Percentiles rank a stretch among this genome's conserved stretches.
These are phyloP conservation scores for Zaprionus lachaisei DNA, from an alignment of 1,140 invertebrate genomes.

Conservation along the genomic window DNA sequence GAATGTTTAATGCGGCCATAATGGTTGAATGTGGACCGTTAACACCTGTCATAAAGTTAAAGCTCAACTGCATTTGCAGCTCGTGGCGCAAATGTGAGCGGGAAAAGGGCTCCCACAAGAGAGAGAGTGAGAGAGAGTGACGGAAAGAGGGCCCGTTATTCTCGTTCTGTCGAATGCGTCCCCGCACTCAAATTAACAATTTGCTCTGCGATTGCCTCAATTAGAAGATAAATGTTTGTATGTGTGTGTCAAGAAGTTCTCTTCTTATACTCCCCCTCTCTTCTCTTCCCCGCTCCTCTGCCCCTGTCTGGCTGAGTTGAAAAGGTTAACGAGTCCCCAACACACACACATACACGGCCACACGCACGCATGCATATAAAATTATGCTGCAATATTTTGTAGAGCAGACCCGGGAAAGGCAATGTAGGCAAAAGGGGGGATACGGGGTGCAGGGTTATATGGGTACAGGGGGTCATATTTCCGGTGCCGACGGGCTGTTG, in stretches of 20 bases:
- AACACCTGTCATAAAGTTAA: constrained; percentile 70
- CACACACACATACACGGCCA: not conserved
- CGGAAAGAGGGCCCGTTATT: constrained; percentile 9
- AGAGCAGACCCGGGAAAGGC: constrained; percentile 24
- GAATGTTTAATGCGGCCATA: constrained; percentile 47
- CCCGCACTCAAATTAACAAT: constrained; percentile 55
- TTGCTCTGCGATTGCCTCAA: constrained; percentile 53
- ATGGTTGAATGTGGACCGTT: constrained; percentile 60
- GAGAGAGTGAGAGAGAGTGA: constrained; percentile 9
- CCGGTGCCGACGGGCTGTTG: constrained; percentile 30
- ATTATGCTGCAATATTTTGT: constrained; percentile 68
- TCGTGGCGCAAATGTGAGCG: not conserved
- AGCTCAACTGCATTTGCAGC: constrained; percentile 52
- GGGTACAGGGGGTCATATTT: constrained; percentile 18
- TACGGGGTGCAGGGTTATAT: too few relatives aligned
- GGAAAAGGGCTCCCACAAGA: not conserved
- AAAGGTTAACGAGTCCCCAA: constrained; percentile 65
- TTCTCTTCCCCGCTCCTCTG: too few relatives aligned
- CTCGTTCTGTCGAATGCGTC: constrained; percentile 35
- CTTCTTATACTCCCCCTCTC: not conserved
- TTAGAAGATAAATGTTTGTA: constrained; percentile 71
- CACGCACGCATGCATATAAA: constrained; percentile 49
- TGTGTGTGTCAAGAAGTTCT: constrained; percentile 44
- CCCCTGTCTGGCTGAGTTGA: constrained; percentile 33
- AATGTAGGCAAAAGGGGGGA: not conserved